phyloP scores from a whole-genome alignment of 2,113 vertebrate species.

The Cairina moschata region DNA sequence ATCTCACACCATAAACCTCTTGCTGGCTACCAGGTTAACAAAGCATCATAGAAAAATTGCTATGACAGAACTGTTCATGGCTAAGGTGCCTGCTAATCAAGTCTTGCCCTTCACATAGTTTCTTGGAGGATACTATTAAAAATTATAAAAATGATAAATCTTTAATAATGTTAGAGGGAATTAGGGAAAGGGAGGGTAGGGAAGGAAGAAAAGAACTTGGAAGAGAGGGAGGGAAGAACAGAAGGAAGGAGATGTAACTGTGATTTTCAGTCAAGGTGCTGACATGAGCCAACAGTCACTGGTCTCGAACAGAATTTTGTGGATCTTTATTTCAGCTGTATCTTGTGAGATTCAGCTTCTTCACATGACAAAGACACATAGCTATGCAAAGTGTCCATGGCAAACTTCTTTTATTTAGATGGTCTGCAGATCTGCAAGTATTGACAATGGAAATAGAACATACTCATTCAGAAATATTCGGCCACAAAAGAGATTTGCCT shows the following conservation, averaged over 20 bases:
- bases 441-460: not conserved
- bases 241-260: not conserved
- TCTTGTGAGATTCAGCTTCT: not conserved
- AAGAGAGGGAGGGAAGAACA: not conserved
- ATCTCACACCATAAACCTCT: not conserved
- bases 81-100: not conserved
- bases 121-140: not conserved
- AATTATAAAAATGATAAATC: not conserved
- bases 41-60: not conserved
- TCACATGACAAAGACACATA: not conserved
- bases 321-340: not conserved
- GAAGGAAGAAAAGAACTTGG: fast-evolving
- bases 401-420: not conserved
- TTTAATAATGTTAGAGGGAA: not conserved
- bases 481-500: not conserved
- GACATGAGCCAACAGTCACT: not conserved
- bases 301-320: not conserved
- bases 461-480: not conserved
- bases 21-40: not conserved
- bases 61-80: not conserved
- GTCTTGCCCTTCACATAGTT: not conserved
- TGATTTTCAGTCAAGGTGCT: not conserved
- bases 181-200: fast-evolving
- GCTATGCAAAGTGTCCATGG: no score
- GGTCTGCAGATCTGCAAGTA: not conserved